A percentile compares a stretch with the other conserved stretches of the same genome.
Evolutionary conservation across 2,888 invertebrate genomes (phyloP).

Genomic region (Lamellibrachia columna): DNA sequence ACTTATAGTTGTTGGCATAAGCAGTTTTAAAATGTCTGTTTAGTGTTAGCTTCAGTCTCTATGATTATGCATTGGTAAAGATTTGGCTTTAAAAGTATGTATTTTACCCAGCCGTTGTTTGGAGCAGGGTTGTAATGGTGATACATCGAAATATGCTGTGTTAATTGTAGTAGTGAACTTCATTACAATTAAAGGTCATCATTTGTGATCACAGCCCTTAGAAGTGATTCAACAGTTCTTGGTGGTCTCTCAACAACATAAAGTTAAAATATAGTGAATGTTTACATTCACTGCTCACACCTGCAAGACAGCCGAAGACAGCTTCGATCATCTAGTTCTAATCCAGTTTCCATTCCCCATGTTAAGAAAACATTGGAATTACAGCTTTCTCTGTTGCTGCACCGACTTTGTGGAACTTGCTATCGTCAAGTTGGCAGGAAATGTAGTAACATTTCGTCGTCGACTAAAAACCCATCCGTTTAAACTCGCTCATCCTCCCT

Average conservation of each 20-base stretch:
- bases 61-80: neutral
- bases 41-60: neutral
- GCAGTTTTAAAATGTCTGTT: neutral
- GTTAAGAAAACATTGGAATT: too few relatives aligned
- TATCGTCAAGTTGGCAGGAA: too few relatives aligned
- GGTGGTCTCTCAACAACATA: neutral
- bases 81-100: conserved; percentile 7
- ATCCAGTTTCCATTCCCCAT: too few relatives aligned
- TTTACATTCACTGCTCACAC: too few relatives aligned
- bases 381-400: too few relatives aligned
- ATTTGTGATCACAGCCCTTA: neutral
- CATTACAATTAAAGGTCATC: neutral
- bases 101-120: neutral
- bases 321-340: too few relatives aligned
- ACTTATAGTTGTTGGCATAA: neutral
- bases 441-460: too few relatives aligned
- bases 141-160: neutral
- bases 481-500: too few relatives aligned
- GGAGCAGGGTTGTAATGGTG: neutral
- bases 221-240: neutral
- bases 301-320: too few relatives aligned
- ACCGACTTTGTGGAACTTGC: too few relatives aligned
- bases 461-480: too few relatives aligned
- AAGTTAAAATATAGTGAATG: neutral
- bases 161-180: neutral